Conservation (phyloP, 2,888 invertebrate species). For the Reticulitermes lucifugus region DNA sequence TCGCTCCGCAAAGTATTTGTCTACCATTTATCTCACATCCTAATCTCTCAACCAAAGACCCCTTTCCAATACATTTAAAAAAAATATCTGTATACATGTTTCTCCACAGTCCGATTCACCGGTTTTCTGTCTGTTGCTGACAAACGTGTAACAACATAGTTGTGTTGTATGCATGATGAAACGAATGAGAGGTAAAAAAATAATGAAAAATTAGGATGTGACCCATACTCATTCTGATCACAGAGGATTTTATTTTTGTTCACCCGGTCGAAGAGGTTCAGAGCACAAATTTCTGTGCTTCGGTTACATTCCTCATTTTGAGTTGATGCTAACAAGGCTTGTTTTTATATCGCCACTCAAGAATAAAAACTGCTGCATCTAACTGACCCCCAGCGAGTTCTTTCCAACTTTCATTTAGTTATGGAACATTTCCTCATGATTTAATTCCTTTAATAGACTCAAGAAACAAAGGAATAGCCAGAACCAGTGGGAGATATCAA, state of each 20-base stretch:
- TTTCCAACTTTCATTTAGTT: background rate
- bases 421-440: conserved; percentile 5
- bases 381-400: background rate
- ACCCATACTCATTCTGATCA: too few relatives aligned
- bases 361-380: background rate
- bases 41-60: too few relatives aligned
- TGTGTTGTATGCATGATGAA: too few relatives aligned
- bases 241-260: background rate
- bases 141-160: too few relatives aligned
- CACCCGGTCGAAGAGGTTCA: background rate
- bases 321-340: background rate
- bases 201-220: too few relatives aligned
- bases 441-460: background rate
- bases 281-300: background rate
- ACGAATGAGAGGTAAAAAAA: too few relatives aligned
- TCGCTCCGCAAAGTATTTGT: too few relatives aligned
- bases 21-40: too few relatives aligned
- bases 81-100: too few relatives aligned
- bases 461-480: background rate
- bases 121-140: too few relatives aligned
- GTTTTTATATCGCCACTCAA: background rate
- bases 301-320: background rate
- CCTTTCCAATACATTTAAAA: too few relatives aligned
- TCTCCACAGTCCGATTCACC: too few relatives aligned
- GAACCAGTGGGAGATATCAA: background rate